Conservation (phyloP, 2,797 vertebrate species). For the Chelon auratus region DNA sequence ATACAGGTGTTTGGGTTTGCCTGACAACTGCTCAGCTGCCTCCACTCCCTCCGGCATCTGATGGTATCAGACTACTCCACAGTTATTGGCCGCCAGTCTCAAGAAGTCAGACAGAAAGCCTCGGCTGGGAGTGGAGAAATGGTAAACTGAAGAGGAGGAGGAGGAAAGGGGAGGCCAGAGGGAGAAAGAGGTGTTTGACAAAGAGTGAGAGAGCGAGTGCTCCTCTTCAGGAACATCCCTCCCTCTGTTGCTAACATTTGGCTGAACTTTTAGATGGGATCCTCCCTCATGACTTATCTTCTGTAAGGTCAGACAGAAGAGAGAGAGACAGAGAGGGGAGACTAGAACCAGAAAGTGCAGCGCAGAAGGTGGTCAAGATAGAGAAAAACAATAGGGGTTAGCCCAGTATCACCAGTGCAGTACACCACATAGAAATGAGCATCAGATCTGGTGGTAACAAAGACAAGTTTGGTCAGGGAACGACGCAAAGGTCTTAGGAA, state of each 20-base stretch:
- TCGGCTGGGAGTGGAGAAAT: conserved; percentile 43
- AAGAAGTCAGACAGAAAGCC: conserved; percentile 59
- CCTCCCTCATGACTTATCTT: conserved; percentile 93
- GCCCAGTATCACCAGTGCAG: conserved; percentile 80
- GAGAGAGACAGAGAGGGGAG: conserved; percentile 70
- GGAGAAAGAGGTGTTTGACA: conserved; percentile 70
- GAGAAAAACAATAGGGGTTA: conserved; percentile 48
- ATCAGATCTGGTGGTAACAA: conserved; percentile 79
- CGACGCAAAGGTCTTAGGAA: background rate
- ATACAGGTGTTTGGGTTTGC: conserved; percentile 98
- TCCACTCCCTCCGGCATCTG: conserved; percentile 87
- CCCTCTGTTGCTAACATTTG: conserved; percentile 97
- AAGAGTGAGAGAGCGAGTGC: conserved; percentile 84
- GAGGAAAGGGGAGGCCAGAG: conserved; percentile 34
- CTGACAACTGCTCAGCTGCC: conserved; percentile 90
- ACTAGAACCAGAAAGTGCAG: conserved; percentile 84
- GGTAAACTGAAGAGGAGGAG: conserved; percentile 51
- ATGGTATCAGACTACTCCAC: conserved; percentile 90
- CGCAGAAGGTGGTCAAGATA: conserved; percentile 61
- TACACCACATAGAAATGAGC: conserved; percentile 86
- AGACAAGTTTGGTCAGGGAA: conserved; percentile 58
- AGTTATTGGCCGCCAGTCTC: conserved; percentile 88
- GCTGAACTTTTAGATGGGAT: conserved; percentile 98
- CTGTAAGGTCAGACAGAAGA: conserved; percentile 82
- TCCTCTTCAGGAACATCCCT: conserved; percentile 89